A percentile compares a stretch with the other conserved stretches of the same genome.
Conservation (phyloP, 2,888 invertebrate genomes). For the Drosophila quinaria region DNA sequence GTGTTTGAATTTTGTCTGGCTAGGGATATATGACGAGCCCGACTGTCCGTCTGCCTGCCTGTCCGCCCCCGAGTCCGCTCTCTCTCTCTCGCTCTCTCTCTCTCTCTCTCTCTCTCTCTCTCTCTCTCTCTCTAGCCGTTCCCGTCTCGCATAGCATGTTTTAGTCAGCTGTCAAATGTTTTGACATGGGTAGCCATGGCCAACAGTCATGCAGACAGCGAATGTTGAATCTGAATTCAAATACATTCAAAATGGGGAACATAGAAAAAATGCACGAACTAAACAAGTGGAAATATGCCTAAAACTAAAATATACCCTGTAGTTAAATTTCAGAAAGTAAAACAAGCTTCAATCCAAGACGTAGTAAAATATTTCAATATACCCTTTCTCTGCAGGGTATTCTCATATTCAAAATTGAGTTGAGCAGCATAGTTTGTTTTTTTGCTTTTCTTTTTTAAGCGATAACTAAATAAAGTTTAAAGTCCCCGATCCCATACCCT, state of each 20-base stretch:
- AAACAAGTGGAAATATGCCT: slow-evolving; percentile 35
- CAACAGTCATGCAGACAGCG: slow-evolving; percentile 50
- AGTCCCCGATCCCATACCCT: slow-evolving; percentile 5
- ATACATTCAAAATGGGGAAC: slow-evolving; percentile 58
- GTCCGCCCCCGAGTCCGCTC: slow-evolving; percentile 29
- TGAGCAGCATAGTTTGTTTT: slow-evolving; percentile 48
- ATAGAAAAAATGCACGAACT: slow-evolving; percentile 42
- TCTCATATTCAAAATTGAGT: slow-evolving; percentile 4
- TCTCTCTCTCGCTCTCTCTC: slow-evolving; percentile 6
- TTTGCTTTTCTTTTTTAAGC: slow-evolving; percentile 58
- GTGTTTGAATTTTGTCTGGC: slow-evolving; percentile 48
- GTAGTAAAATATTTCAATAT: neutral
- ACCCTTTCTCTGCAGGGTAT: slow-evolving; percentile 17
- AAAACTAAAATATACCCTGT: slow-evolving; percentile 24
- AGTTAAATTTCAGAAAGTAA: neutral
- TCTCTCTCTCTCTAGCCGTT: slow-evolving; percentile 42
- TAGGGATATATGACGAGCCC: slow-evolving; percentile 65
- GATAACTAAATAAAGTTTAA: slow-evolving; percentile 75
- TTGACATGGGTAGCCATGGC: slow-evolving; percentile 86
- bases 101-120: slow-evolving; percentile 13
- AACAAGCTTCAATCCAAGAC: neutral
- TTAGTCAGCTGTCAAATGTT: slow-evolving; percentile 86
- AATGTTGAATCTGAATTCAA: slow-evolving; percentile 57
- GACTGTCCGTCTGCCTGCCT: slow-evolving; percentile 37
- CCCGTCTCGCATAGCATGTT: slow-evolving; percentile 83